Evolutionary conservation across 2,797 vertebrate genomes (phyloP).

Genomic region (Lepilemur ruficaudatus): DNA sequence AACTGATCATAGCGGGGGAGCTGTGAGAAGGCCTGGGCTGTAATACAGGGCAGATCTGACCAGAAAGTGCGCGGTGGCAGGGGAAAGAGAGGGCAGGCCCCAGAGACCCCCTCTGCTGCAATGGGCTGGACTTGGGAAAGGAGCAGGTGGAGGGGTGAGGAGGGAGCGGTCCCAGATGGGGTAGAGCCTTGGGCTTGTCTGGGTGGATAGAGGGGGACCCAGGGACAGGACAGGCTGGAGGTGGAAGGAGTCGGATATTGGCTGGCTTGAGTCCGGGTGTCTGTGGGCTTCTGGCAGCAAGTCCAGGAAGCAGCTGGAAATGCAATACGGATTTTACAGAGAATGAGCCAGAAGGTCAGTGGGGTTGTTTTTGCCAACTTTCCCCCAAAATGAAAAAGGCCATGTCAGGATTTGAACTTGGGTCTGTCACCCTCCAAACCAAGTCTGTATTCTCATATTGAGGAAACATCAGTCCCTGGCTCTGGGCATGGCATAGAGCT

Average conservation of each 20-base stretch:
- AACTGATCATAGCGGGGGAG: not conserved
- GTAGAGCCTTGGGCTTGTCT: not conserved
- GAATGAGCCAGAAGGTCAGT: constrained; percentile 9
- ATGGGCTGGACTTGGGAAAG: not conserved
- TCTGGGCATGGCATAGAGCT: not conserved
- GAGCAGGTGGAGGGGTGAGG: not conserved
- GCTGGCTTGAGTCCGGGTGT: not conserved
- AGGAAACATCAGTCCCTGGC: not conserved
- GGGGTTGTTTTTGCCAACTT: not conserved
- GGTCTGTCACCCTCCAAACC: not conserved
- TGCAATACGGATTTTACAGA: not conserved
- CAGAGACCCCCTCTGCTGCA: not conserved
- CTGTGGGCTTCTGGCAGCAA: constrained; percentile 13
- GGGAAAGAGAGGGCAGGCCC: not conserved
- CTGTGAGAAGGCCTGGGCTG: not conserved
- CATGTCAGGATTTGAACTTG: not conserved
- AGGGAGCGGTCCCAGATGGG: not conserved
- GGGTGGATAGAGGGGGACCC: not conserved
- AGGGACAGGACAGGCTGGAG: not conserved
- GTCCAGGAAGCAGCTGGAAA: constrained; percentile 41
- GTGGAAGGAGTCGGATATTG: not conserved
- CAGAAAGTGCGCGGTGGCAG: not conserved
- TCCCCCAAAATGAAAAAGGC: not conserved
- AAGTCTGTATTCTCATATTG: not conserved
- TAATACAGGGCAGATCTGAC: not conserved